Evolutionary conservation across 2,888 invertebrate species (phyloP).

Genomic region (Hydrotaea cyrtoneurina): DNA sequence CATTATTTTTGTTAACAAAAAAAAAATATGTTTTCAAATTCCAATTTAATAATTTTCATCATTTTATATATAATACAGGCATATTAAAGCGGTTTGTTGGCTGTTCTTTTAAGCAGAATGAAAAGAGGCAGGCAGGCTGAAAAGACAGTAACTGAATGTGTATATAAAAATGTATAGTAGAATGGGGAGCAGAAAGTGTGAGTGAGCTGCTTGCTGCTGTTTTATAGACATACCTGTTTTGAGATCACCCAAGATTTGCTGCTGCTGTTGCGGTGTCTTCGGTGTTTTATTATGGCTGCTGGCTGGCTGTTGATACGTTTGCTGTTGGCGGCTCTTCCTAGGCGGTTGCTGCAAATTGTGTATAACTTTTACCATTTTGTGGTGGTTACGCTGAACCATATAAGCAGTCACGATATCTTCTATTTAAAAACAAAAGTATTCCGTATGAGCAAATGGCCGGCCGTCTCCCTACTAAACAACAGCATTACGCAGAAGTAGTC

Average conservation of each 20-base stretch:
- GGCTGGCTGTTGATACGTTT: constrained; percentile 33
- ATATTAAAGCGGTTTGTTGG: constrained; percentile 70
- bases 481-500: constrained; percentile 58
- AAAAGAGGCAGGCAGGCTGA: constrained; percentile 68
- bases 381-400: constrained; percentile 22
- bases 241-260: constrained; percentile 40
- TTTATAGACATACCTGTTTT: constrained; percentile 36
- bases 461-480: constrained; percentile 11
- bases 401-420: constrained; percentile 27
- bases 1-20: constrained; percentile 20
- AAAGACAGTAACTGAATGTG: constrained; percentile 48
- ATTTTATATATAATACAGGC: constrained; percentile 76
- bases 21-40: constrained; percentile 29
- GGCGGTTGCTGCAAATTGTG: constrained; percentile 51
- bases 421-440: constrained; percentile 28
- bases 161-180: constrained; percentile 61
- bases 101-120: constrained; percentile 70
- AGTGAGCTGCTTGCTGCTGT: constrained; percentile 56
- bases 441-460: no score
- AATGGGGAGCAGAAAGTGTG: constrained; percentile 58
- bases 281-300: constrained; percentile 36
- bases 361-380: constrained; percentile 33
- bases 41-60: constrained; percentile 71
- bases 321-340: constrained; percentile 20
- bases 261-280: constrained; percentile 35